A percentile compares a stretch with the other conserved stretches of the same genome.
These are phyloP conservation scores for Lochmaea capreae DNA, from an alignment of 2,888 invertebrate genomes.

Conservation along the genomic window DNA sequence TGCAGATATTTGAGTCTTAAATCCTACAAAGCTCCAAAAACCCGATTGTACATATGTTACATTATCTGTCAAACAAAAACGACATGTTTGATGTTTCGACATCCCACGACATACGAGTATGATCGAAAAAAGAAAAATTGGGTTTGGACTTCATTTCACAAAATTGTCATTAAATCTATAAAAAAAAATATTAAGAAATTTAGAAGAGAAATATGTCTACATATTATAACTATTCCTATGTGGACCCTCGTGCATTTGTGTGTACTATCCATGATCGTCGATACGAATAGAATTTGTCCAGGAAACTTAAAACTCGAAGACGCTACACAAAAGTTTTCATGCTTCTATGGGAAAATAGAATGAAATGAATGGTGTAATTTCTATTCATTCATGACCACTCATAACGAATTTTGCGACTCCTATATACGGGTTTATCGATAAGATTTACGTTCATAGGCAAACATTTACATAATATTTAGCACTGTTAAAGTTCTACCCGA, in stretches of 20 bases:
- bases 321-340: conserved; percentile 10
- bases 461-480: conserved; percentile 30
- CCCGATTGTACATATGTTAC: too few relatives aligned
- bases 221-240: neutral
- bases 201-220: neutral
- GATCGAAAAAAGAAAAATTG: too few relatives aligned
- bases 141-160: too few relatives aligned
- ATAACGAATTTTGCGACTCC: conserved; percentile 15
- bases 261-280: neutral
- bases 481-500: conserved; percentile 7
- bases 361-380: conserved; percentile 7
- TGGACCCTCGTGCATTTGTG: neutral
- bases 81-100: too few relatives aligned
- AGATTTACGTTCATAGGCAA: conserved; percentile 17
- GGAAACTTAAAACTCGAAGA: conserved; percentile 17
- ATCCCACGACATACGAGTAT: too few relatives aligned
- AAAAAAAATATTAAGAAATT: too few relatives aligned
- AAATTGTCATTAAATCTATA: too few relatives aligned
- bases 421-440: conserved; percentile 12
- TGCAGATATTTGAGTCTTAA: too few relatives aligned
- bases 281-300: neutral
- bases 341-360: conserved; percentile 14
- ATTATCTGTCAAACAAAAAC: too few relatives aligned
- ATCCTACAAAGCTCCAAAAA: too few relatives aligned
- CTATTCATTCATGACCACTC: conserved; percentile 30